phyloP scores from a whole-genome alignment of 2,113 vertebrate species.

The Albula goreensis region DNA sequence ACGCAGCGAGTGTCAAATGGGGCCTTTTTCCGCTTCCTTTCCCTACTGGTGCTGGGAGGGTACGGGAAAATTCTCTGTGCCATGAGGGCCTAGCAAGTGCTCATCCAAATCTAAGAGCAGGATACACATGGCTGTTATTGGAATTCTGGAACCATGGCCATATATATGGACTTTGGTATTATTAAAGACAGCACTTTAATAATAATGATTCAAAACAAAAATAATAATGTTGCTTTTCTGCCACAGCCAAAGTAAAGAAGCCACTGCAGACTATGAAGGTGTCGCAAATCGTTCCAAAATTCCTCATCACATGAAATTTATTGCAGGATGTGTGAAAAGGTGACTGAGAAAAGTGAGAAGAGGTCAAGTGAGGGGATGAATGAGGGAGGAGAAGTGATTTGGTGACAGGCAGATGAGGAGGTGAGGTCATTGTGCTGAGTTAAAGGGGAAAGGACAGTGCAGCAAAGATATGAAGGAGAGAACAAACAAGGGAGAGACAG shows the following conservation, averaged over 20 bases:
- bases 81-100: background rate
- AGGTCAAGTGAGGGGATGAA: background rate
- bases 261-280: too few relatives aligned
- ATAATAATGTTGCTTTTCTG: too few relatives aligned
- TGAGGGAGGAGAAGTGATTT: background rate
- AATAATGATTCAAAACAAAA: too few relatives aligned
- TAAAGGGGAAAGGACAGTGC: background rate
- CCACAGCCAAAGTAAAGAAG: too few relatives aligned
- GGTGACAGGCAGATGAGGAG: background rate
- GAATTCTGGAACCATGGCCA: background rate
- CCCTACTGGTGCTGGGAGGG: slow-evolving; percentile 30
- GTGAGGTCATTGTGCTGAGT: background rate
- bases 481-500: background rate
- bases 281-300: background rate
- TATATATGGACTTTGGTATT: background rate
- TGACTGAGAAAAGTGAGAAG: background rate
- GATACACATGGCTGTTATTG: background rate
- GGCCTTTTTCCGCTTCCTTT: slow-evolving; percentile 57
- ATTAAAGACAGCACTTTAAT: too few relatives aligned
- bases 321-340: background rate
- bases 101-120: background rate
- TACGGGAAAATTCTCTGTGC: background rate
- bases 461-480: background rate
- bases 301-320: background rate
- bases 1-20: slow-evolving; percentile 63